Conservation (phyloP, 53 echinoderm and acorn worm species). For the Pentamera pediparva region DNA sequence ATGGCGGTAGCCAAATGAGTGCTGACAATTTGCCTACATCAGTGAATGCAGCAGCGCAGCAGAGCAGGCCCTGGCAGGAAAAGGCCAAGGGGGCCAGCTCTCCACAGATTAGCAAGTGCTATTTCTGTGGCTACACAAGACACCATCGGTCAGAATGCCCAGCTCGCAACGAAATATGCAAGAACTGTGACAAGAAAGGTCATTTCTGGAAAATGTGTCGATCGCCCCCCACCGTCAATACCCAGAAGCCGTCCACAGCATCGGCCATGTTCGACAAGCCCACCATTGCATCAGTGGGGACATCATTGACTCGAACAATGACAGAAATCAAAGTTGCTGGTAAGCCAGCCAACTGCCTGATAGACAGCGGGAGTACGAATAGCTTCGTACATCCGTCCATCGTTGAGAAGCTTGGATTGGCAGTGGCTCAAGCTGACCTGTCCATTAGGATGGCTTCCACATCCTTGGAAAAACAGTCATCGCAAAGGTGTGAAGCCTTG, state of each 20-base stretch:
- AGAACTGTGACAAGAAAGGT: not conserved
- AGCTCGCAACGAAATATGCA: conserved; percentile 3
- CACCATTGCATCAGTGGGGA: conserved; percentile 12
- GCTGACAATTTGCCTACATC: not conserved
- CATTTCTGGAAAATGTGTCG: not conserved
- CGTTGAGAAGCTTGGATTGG: not conserved
- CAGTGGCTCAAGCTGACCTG: not conserved
- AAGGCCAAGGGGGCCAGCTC: not conserved
- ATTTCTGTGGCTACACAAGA: conserved; percentile 6
- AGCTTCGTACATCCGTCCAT: conserved; percentile 17
- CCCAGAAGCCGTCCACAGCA: not conserved
- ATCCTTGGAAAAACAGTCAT: conserved; percentile 6
- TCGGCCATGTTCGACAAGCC: conserved; percentile 24
- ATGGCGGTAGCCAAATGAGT: not conserved
- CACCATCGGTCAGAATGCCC: conserved; percentile 4
- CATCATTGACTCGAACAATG: conserved; percentile 8
- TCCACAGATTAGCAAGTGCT: not conserved
- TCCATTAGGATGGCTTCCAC: not conserved
- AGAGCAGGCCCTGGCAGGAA: not conserved
- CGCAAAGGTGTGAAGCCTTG: not conserved
- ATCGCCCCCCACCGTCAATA: not conserved
- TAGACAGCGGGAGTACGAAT: conserved; percentile 25
- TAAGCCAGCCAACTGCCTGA: conserved; percentile 11
- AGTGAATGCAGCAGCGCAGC: not conserved
- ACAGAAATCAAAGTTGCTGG: conserved; percentile 28